These are phyloP conservation scores for Epinotia demarniana DNA, from an alignment of 2,888 invertebrate genomes.

Conservation along the genomic window DNA sequence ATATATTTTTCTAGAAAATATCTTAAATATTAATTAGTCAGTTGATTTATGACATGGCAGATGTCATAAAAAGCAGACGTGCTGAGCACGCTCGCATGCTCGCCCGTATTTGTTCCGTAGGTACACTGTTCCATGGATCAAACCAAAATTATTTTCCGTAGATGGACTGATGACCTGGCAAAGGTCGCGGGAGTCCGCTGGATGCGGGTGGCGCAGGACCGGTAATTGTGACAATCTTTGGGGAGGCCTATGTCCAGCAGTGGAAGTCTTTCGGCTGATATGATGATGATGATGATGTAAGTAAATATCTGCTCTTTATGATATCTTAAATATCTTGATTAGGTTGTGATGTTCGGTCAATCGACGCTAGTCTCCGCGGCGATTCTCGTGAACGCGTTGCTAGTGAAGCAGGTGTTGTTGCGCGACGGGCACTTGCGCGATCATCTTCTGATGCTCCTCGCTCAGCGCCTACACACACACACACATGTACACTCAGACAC, in stretches of 20 bases:
- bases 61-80: neutral
- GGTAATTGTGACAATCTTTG: too few species aligned
- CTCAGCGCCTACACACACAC: conserved; percentile 88
- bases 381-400: conserved; percentile 33
- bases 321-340: neutral
- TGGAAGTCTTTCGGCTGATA: too few species aligned
- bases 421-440: conserved; percentile 77
- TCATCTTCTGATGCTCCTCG: conserved; percentile 93
- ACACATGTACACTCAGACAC: conserved; percentile 53
- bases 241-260: too few species aligned
- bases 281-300: too few species aligned
- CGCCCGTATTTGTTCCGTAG: neutral
- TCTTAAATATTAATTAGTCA: neutral
- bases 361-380: too few species aligned
- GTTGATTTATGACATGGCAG: neutral
- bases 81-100: neutral
- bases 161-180: too few species aligned
- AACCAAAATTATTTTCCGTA: too few species aligned
- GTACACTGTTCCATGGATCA: neutral
- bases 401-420: conserved; percentile 75
- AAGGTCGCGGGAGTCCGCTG: too few species aligned
- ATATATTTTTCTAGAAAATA: neutral
- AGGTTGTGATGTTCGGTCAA: too few species aligned
- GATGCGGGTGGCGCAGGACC: too few species aligned
- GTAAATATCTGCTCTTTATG: neutral